phyloP scores from a whole-genome alignment of 2,797 vertebrate genomes.

The Pseudotriccus pelzelni region DNA sequence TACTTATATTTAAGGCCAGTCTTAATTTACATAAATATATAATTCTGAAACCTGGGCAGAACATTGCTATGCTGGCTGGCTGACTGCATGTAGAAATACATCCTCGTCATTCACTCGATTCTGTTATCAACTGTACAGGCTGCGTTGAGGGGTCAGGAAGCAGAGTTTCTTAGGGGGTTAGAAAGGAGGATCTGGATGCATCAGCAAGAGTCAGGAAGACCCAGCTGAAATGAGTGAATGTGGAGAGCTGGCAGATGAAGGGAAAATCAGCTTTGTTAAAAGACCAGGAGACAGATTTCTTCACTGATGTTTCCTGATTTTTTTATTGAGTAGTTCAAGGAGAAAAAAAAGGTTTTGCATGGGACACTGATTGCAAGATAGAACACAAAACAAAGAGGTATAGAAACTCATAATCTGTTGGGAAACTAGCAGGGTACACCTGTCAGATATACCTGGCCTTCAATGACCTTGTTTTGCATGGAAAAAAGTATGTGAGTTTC shows the following conservation, averaged over 20 bases:
- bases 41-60: not conserved
- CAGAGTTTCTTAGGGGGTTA: not conserved
- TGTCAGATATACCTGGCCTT: not conserved
- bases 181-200: not conserved
- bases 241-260: not conserved
- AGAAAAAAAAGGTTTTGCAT: not conserved
- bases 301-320: not conserved
- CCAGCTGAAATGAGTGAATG: not conserved
- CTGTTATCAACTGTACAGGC: not conserved
- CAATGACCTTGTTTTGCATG: constrained; percentile 18
- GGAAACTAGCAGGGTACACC: not conserved
- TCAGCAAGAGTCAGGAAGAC: not conserved
- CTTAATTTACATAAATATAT: not conserved
- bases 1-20: not conserved
- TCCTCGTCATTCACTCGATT: not conserved
- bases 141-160: not conserved
- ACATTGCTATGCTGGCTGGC: not conserved
- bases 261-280: not conserved
- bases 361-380: not conserved
- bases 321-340: not conserved
- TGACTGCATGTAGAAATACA: not conserved
- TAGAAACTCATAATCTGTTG: not conserved
- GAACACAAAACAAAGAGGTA: not conserved
- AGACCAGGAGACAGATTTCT: not conserved
- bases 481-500: constrained; percentile 31